Evolutionary conservation across 2,797 vertebrate species (phyloP), one percentile per base, ranked within the genome.

Genomic region (Macrochelys suwanniensis): DNA sequence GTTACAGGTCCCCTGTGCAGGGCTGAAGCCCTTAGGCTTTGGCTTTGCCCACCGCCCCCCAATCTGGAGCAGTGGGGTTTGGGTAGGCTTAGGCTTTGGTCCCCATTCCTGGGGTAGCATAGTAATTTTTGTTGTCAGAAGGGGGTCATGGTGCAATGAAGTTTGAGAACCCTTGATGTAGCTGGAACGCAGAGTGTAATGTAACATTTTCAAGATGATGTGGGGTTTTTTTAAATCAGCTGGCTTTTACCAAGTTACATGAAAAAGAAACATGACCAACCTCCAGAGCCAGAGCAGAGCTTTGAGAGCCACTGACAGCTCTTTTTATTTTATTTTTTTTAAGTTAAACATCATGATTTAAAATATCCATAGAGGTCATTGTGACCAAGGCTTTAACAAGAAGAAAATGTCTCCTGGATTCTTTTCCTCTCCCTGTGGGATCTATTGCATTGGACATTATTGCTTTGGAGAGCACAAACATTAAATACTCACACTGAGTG

Each of bases 381-480:
- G 88, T 92, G 96, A 97, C 94, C 94, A 95, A 45, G 82, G 37
- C 78, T 94, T 93, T 76, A 83, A 53, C 7, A 76, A 88, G 53
- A 93, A 84, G 82, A 91, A 84, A 81, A 71, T 80, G 56, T 92
- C 90, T 76, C 89, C 45, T 19, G 85, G 89, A 84, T 89, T 57
- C 89, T 97, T 89, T 76, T 91, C 95, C 86, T 71, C 61, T 94
- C 94, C 89, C 93, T 65, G 81, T 3, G 3, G 88, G 86, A 95
- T 93, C 95, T 93, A 53, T 88, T 92, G 95, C 96, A 53, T 53
- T 80, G 88, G 88, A 89, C 78, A 81, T 97, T 95, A 93, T 51
- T 96, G 89, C 93, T 86, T 90, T 84, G 88, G 89, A 80, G 90
- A 25, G 85, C 93, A 47, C 89, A 85, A 91, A 93, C 33, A 17